A percentile compares a stretch with the other conserved stretches of the same genome.
These are phyloP conservation scores for Pseudachorutes palmiensis DNA, from an alignment of 1,140 invertebrate genomes.

Conservation along the genomic window DNA sequence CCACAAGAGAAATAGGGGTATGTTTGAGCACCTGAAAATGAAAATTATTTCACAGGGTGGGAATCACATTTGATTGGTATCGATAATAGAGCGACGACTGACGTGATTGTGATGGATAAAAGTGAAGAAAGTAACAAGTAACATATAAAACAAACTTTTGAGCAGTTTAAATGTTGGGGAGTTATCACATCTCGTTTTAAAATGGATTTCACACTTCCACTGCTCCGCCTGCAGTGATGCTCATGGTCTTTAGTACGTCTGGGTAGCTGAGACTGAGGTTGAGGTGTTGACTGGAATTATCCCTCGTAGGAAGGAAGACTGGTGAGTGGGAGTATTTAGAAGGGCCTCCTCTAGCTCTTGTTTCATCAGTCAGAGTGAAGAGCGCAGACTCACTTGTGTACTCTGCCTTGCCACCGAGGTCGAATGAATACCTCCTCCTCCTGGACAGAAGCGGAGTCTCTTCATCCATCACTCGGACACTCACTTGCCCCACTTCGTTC, in stretches of 20 bases:
- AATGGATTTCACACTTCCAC: too few species aligned
- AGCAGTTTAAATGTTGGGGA: not conserved
- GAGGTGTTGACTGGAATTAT: not conserved
- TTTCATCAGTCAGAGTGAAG: not conserved
- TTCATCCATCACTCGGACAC: too few species aligned
- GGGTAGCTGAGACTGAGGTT: conserved; percentile 30
- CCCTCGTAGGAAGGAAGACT: not conserved
- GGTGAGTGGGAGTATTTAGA: not conserved
- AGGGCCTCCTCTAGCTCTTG: not conserved
- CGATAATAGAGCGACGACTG: not conserved
- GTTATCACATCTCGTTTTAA: too few species aligned
- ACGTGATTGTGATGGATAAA: too few species aligned
- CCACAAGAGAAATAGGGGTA: not conserved
- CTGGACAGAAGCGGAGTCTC: too few species aligned
- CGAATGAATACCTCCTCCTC: too few species aligned
- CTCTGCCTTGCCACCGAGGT: too few species aligned
- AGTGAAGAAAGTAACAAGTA: too few species aligned
- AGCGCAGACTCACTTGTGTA: not conserved
- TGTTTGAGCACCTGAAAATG: not conserved
- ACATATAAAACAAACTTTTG: not conserved
- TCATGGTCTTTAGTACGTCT: conserved; percentile 31
- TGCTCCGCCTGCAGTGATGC: conserved; percentile 31
- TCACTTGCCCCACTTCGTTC: too few species aligned
- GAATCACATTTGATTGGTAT: not conserved
- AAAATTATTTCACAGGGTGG: not conserved